phyloP scores from a whole-genome alignment of 2,888 invertebrate genomes.

The Laothoe populi region DNA sequence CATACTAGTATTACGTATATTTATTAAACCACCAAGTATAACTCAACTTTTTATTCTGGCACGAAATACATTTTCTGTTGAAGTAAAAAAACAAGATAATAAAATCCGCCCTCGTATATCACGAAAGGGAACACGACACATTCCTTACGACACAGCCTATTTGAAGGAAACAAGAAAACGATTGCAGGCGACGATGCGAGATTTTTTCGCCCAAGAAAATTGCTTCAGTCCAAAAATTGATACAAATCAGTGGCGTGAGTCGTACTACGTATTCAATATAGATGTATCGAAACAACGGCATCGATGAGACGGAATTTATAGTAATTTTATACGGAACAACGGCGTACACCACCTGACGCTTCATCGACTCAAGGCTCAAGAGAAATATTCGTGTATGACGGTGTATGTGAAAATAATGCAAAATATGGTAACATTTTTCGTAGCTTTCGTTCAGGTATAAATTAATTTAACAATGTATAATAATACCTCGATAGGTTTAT shows the following conservation, averaged over 20 bases:
- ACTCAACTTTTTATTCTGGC: neutral
- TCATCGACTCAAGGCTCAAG: neutral
- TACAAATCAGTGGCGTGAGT: constrained; percentile 8
- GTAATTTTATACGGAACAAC: constrained; percentile 10
- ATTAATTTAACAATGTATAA: too few species aligned
- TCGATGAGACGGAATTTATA: constrained; percentile 18
- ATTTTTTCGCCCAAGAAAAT: constrained; percentile 11
- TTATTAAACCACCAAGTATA: neutral
- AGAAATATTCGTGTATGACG: constrained; percentile 1
- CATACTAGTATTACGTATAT: too few species aligned
- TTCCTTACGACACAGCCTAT: constrained; percentile 10
- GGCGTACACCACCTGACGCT: constrained; percentile 13
- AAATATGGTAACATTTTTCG: neutral
- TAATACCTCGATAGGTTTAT: too few species aligned
- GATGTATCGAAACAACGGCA: constrained; percentile 1
- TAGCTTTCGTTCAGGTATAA: too few species aligned
- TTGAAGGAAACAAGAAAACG: constrained; percentile 12
- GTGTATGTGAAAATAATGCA: neutral
- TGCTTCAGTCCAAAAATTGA: neutral
- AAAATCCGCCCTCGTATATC: neutral
- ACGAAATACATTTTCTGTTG: neutral
- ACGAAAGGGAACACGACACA: neutral
- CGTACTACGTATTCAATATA: constrained; percentile 11
- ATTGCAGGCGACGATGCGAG: neutral
- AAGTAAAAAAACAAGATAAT: neutral